Evolutionary conservation across 2,113 vertebrate species (phyloP).

Genomic region (Naja naja): DNA sequence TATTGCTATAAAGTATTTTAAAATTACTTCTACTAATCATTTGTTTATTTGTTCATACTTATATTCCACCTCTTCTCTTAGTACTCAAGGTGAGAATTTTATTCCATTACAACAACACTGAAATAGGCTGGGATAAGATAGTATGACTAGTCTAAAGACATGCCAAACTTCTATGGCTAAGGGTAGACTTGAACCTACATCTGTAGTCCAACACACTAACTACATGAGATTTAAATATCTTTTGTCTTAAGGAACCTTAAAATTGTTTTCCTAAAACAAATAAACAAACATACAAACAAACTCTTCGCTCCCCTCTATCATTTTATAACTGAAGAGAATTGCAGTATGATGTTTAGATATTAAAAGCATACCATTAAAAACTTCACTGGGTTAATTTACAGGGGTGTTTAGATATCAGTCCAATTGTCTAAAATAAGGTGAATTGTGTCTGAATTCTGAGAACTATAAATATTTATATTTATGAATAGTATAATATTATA

Average conservation of each 20-base stretch:
- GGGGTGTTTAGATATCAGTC: neutral
- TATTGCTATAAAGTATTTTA: neutral
- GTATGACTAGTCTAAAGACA: neutral
- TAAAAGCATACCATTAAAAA: neutral
- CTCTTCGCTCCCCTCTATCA: neutral
- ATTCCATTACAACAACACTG: neutral
- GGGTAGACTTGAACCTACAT: neutral
- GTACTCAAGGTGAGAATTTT: neutral
- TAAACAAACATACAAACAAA: neutral
- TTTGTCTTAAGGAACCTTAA: neutral
- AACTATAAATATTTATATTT: neutral
- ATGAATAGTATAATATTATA: neutral
- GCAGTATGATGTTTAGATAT: neutral
- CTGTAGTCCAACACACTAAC: neutral
- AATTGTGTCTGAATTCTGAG: slow-evolving; percentile 2
- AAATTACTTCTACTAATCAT: neutral
- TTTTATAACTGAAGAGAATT: neutral
- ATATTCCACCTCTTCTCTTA: neutral
- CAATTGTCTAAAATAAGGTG: slow-evolving; percentile 14
- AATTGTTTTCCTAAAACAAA: slow-evolving; percentile 2
- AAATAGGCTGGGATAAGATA: neutral
- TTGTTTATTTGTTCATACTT: neutral
- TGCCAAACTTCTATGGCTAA: neutral
- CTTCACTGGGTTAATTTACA: neutral
- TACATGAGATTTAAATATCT: neutral